Base-by-base conservation (phyloP, 2,113 vertebrate genomes). In the Gadus macrocephalus region DNA sequence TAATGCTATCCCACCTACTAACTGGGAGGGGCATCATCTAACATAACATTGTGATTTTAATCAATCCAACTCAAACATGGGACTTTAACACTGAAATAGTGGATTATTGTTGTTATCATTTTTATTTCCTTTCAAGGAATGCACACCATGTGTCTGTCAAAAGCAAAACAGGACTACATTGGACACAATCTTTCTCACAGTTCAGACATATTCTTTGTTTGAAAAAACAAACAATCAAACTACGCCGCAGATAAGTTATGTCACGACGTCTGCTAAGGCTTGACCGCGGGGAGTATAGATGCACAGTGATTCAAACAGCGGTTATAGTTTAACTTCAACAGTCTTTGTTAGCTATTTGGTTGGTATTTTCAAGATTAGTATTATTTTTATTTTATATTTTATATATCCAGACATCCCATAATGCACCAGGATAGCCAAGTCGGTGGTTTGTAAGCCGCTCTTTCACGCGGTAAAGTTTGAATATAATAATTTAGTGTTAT, bases 251-350 rank as follows among this genome's bases (percentile, higher is more conserved):
- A 49, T 11, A 49, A 14, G 42, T 49, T 11, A 49, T 9, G 42
- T 49, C 12, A 9, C 71, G 64, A 81, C 78, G 66, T 81, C 74
- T 68, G 73, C 83, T 86, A 89, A 89, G 89, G 88, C 89, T 81
- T 89, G 70, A 19, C 78, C 1, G 77, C 15, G 65, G 78, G 74
- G 68, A 61, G 22, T 31, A 58, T 76, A 72, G 73, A 84, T 78
- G 83, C 88, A 90, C 89, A 91, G 89, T 91, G 89, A 86, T 89
- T 58, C 77, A 79, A 77, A 85, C 60, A 83, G 78, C 72, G 62
- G 74, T 85, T 81, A 71, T 69, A 80, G 76, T 77, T 82, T 76
- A 68, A 78, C 76, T 86, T 86, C 78, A 91, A 91, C 88, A 89
- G 87, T 89, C 88, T 86, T 78, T 14, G 71, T 71, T 81, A 80